Conservation (phyloP, 2,888 invertebrate genomes). For the Melikaiella ostensackeni region DNA sequence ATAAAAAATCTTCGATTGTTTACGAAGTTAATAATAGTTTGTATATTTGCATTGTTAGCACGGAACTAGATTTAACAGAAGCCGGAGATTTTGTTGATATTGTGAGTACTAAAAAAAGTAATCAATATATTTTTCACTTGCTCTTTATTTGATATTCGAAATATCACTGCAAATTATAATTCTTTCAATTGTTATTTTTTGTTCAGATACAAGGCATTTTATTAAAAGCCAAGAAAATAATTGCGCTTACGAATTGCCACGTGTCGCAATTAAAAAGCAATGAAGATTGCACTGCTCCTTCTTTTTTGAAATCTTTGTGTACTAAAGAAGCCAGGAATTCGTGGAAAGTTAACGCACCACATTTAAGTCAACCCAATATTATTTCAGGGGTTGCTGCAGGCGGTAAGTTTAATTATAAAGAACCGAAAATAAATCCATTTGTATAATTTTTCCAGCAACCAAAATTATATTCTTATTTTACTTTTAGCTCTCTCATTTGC, state of each 20-base stretch:
- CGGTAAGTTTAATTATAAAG: slow-evolving; percentile 59
- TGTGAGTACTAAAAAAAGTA: slow-evolving; percentile 53
- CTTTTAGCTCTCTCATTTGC: slow-evolving; percentile 70
- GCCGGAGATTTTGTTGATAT: slow-evolving; percentile 67
- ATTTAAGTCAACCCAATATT: slow-evolving; percentile 70
- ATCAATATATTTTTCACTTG: slow-evolving; percentile 19
- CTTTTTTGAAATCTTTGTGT: slow-evolving; percentile 64
- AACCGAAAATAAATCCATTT: not conserved
- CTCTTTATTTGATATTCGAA: too few species aligned
- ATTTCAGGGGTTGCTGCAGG: slow-evolving; percentile 71
- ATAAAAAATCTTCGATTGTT: slow-evolving; percentile 60
- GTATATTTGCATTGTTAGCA: slow-evolving; percentile 63
- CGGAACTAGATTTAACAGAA: slow-evolving; percentile 63
- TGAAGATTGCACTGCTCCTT: slow-evolving; percentile 55
- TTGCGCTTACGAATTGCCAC: slow-evolving; percentile 64
- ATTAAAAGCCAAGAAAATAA: slow-evolving; percentile 58
- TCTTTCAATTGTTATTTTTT: slow-evolving; percentile 33
- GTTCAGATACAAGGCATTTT: slow-evolving; percentile 66
- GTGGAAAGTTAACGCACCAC: slow-evolving; percentile 53
- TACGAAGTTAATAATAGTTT: slow-evolving; percentile 61
- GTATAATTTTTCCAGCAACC: not conserved
- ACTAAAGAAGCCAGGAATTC: slow-evolving; percentile 58
- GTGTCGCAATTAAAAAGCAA: slow-evolving; percentile 65
- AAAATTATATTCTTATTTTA: slow-evolving; percentile 17
- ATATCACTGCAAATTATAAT: too few species aligned